Evolutionary conservation across 2,797 vertebrate genomes (phyloP).

Genomic region (Tragopan temminckii): DNA sequence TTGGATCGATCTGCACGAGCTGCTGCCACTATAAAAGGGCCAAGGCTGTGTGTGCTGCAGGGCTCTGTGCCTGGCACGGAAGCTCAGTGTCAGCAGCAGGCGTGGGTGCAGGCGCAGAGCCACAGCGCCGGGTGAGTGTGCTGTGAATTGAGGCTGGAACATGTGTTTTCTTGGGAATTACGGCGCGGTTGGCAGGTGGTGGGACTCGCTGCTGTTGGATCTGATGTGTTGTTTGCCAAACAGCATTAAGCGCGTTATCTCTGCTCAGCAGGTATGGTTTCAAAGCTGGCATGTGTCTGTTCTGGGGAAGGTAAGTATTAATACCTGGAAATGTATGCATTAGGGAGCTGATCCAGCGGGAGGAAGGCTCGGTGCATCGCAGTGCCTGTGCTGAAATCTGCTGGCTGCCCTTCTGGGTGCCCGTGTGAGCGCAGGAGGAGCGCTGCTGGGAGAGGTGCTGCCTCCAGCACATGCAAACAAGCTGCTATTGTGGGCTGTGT

Average conservation of each 20-base stretch:
- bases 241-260: neutral
- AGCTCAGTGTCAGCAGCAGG: neutral
- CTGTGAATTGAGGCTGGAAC: neutral
- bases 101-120: neutral
- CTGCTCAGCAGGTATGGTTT: slow-evolving; percentile 21
- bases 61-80: neutral
- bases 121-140: neutral
- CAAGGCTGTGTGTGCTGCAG: neutral
- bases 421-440: neutral
- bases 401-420: neutral
- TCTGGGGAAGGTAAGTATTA: neutral
- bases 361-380: neutral
- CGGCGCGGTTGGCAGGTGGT: neutral
- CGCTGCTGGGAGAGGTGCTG: slow-evolving; percentile 23
- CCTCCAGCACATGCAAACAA: slow-evolving; percentile 42
- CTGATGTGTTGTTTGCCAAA: neutral
- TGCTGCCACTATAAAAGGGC: neutral
- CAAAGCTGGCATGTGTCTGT: slow-evolving; percentile 10
- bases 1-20: neutral
- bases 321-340: neutral
- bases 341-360: neutral
- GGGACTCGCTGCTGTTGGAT: neutral
- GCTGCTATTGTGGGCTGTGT: slow-evolving; percentile 33
- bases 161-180: neutral
- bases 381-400: neutral